Percentiles rank a stretch among this genome's conserved stretches.
Evolutionary conservation across 30 jellyfish, hydroid and myxozoan genomes (phyloP).

Genomic region (Cassiopea xamachana): DNA sequence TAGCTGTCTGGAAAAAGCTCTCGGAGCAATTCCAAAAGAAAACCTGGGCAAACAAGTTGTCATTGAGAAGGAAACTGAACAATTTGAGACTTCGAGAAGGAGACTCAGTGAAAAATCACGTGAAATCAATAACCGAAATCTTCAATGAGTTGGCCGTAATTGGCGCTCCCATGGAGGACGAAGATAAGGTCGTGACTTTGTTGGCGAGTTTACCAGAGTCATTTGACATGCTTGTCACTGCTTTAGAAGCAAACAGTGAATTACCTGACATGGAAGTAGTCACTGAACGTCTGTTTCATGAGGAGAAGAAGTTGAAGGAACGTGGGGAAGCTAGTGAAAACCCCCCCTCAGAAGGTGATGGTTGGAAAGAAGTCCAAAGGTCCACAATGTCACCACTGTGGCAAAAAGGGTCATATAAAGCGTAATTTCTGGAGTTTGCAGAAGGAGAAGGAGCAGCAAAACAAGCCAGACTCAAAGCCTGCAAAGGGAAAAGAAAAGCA

Average conservation of each 20-base stretch:
- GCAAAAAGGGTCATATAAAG: constrained; percentile 64
- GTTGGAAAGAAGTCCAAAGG: constrained; percentile 6
- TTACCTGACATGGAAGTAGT: constrained; percentile 69
- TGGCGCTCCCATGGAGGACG: constrained; percentile 74
- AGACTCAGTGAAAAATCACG: constrained; percentile 50
- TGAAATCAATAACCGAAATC: constrained; percentile 61
- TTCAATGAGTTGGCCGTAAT: constrained; percentile 56
- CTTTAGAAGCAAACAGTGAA: constrained; percentile 69
- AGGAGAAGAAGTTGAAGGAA: constrained; percentile 54
- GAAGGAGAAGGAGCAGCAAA: background rate
- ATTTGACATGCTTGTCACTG: constrained; percentile 60
- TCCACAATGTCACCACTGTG: constrained; percentile 61
- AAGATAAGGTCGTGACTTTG: constrained; percentile 63
- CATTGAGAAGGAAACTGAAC: constrained; percentile 45
- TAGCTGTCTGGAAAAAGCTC: constrained; percentile 66
- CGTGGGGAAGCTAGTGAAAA: constrained; percentile 8
- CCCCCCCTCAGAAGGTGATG: constrained; percentile 1
- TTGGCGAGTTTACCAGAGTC: constrained; percentile 77
- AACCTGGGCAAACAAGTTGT: constrained; percentile 59
- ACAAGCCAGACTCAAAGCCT: background rate
- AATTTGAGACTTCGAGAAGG: constrained; percentile 44
- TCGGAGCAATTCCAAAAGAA: constrained; percentile 75
- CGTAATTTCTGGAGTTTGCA: constrained; percentile 36
- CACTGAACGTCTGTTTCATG: constrained; percentile 56
- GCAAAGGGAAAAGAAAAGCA: constrained; percentile 1